Conservation (phyloP, 2,113 vertebrate genomes). For the Lota lota region DNA sequence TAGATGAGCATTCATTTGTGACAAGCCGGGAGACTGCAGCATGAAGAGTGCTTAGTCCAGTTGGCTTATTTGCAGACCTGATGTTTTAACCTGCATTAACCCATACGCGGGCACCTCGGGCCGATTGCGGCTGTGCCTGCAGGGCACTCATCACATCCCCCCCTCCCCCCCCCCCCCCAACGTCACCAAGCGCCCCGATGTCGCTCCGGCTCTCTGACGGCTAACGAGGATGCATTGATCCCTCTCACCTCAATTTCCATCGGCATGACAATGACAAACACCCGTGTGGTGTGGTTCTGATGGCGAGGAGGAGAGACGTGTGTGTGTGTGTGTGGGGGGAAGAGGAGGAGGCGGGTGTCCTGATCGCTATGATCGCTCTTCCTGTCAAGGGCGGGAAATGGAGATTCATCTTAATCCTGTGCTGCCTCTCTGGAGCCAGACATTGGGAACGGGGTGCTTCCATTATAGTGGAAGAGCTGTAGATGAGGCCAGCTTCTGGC, state of each 20-base stretch:
- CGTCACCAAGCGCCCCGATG: neutral
- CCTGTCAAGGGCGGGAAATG: constrained; percentile 37
- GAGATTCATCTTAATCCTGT: constrained; percentile 32
- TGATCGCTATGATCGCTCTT: constrained; percentile 13
- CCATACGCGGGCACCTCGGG: constrained; percentile 12
- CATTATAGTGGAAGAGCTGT: constrained; percentile 4
- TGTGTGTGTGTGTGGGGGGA: no score
- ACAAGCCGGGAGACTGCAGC: constrained; percentile 31
- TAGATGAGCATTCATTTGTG: constrained; percentile 37
- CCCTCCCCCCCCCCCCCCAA: neutral
- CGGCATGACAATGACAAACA: constrained; percentile 56
- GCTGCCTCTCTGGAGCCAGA: neutral
- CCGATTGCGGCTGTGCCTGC: constrained; percentile 15
- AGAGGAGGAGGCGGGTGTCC: neutral
- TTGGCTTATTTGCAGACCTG: constrained; percentile 29
- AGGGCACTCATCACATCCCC: neutral
- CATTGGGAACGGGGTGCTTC: constrained; percentile 10
- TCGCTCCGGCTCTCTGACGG: constrained; percentile 18
- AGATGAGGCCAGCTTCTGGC: constrained; percentile 3
- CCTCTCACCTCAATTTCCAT: constrained; percentile 61
- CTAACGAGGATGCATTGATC: constrained; percentile 44
- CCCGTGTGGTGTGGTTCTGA: constrained; percentile 4
- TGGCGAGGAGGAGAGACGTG: neutral
- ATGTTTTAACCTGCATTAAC: constrained; percentile 54
- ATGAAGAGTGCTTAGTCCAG: constrained; percentile 33